These are phyloP conservation scores for Pangasius macronema DNA, from an alignment of 2,797 vertebrate genomes.

Conservation along the genomic window DNA sequence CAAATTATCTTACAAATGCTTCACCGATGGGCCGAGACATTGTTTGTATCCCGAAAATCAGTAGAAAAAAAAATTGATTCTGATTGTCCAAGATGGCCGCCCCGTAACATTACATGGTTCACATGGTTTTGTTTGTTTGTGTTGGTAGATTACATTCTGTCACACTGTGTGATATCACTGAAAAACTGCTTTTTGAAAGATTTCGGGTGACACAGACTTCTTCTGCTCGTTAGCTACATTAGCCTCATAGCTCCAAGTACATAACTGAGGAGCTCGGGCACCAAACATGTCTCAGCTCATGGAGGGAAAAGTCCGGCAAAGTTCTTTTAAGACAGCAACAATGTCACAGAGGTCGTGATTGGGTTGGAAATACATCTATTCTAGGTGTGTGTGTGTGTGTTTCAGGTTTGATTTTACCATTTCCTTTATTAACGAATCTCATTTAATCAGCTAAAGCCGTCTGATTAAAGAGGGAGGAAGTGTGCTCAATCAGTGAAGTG, in stretches of 20 bases:
- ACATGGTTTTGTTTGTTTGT: not conserved
- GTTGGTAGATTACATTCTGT: not conserved
- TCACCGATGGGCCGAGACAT: not conserved
- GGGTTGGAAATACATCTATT: not conserved
- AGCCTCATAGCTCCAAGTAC: not conserved
- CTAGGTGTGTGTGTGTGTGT: not conserved
- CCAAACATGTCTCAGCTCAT: not conserved
- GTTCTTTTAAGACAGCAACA: not conserved
- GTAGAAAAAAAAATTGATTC: not conserved
- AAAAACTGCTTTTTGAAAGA: no score
- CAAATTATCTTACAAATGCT: not conserved
- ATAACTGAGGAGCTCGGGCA: not conserved
- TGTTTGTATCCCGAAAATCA: not conserved
- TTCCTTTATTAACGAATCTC: not conserved
- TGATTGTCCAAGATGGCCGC: not conserved
- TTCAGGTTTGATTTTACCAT: not conserved
- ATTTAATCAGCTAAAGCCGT: not conserved
- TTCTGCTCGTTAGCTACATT: not conserved
- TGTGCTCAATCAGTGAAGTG: not conserved
- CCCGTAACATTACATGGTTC: not conserved
- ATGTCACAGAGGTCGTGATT: not conserved
- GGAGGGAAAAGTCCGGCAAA: not conserved
- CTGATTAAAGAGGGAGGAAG: not conserved
- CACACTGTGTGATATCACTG: no score
- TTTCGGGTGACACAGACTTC: no score